Conservation (phyloP, 2,888 invertebrate genomes). For the Dichetophora obliterata region DNA sequence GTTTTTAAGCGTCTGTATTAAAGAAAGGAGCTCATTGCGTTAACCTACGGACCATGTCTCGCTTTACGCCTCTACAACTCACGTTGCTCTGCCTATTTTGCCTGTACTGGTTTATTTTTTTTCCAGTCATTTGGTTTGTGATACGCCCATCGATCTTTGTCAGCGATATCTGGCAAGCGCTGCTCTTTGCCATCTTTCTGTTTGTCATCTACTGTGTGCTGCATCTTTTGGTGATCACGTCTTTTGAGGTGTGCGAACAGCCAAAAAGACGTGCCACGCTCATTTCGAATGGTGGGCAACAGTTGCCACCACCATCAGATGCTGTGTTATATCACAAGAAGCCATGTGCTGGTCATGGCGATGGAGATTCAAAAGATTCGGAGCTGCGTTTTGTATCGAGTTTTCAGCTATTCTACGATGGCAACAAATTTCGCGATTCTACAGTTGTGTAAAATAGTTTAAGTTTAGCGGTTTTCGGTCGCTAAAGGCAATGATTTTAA, state of each 20-base stretch:
- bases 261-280: neutral
- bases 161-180: conserved; percentile 38
- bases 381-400: conserved; percentile 51
- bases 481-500: neutral
- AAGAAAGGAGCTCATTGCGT: neutral
- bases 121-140: conserved; percentile 55
- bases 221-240: conserved; percentile 47
- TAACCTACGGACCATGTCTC: conserved; percentile 36
- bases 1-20: neutral
- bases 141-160: conserved; percentile 47
- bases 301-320: neutral
- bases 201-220: conserved; percentile 48
- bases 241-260: conserved; percentile 41
- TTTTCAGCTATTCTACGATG: conserved; percentile 54
- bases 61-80: conserved; percentile 42
- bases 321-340: conserved; percentile 13
- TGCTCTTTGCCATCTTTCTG: conserved; percentile 50
- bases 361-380: neutral
- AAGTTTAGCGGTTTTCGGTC: no score
- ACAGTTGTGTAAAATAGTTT: neutral
- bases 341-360: neutral
- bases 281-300: neutral
- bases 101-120: conserved; percentile 54
- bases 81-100: conserved; percentile 48
- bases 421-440: conserved; percentile 50